Evolutionary conservation across 2,113 vertebrate genomes (phyloP).

Genomic region (Heteronetta atricapilla): DNA sequence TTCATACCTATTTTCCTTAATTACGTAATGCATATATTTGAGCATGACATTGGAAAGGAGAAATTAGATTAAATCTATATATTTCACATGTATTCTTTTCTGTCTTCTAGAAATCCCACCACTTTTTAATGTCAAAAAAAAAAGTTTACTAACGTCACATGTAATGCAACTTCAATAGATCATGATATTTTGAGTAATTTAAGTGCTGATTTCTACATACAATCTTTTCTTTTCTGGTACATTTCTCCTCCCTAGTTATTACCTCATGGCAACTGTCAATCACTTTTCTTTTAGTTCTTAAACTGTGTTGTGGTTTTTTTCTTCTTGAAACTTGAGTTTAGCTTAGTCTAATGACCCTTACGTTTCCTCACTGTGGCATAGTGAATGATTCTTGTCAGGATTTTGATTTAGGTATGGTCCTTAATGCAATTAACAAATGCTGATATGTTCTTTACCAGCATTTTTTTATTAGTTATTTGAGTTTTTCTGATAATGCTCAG

Average conservation of each 20-base stretch:
- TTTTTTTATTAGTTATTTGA: background rate
- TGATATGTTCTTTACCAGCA: background rate
- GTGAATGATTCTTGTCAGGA: background rate
- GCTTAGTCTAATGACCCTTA: background rate
- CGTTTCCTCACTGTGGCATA: background rate
- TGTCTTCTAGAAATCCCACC: background rate
- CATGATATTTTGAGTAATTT: background rate
- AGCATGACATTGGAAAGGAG: background rate
- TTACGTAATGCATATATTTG: background rate
- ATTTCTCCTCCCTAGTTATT: background rate
- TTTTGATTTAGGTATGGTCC: background rate
- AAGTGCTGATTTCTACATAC: background rate
- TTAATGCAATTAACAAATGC: background rate
- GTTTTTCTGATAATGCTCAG: background rate
- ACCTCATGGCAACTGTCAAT: background rate
- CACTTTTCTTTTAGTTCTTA: background rate
- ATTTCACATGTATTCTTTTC: background rate
- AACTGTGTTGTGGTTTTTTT: background rate
- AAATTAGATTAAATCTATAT: background rate
- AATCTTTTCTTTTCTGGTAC: background rate
- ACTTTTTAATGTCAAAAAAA: background rate
- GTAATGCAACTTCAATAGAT: background rate
- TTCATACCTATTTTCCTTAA: slow-evolving; percentile 1
- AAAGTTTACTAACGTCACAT: background rate
- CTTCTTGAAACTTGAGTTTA: background rate